These are phyloP conservation scores for Anarhynchus alexandrinus DNA, from an alignment of 2,113 vertebrate species.

Conservation along the genomic window DNA sequence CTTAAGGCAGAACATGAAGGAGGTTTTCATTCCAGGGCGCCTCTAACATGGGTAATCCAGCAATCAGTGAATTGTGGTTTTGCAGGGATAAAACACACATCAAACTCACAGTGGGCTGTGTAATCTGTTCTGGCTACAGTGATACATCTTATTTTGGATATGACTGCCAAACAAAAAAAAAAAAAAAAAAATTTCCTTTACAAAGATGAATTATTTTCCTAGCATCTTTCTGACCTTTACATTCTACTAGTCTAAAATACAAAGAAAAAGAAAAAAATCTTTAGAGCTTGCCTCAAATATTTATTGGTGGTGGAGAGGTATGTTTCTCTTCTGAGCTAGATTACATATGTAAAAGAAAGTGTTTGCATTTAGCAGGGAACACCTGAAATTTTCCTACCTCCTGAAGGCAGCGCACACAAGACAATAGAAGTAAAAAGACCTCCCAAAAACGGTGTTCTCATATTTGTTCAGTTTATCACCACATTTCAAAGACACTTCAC, in stretches of 20 bases:
- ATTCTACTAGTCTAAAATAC: not conserved
- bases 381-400: not conserved
- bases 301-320: not conserved
- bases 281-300: not conserved
- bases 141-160: not conserved
- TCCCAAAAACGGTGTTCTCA: not conserved
- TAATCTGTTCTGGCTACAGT: not conserved
- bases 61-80: not conserved
- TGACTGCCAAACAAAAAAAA: not conserved
- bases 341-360: not conserved
- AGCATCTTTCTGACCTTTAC: not conserved
- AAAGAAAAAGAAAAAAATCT: not conserved
- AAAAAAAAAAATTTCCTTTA: not conserved
- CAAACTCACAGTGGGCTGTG: not conserved
- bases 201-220: not conserved
- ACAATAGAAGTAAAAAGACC: not conserved
- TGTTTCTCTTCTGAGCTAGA: not conserved
- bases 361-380: not conserved
- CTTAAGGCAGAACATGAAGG: not conserved
- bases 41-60: not conserved
- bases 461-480: not conserved
- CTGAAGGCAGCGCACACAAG: not conserved
- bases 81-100: not conserved
- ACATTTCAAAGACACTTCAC: not conserved
- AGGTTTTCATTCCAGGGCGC: not conserved